Conservation (phyloP, 2,888 invertebrate species). For the Trichogramma dendrolimi region DNA sequence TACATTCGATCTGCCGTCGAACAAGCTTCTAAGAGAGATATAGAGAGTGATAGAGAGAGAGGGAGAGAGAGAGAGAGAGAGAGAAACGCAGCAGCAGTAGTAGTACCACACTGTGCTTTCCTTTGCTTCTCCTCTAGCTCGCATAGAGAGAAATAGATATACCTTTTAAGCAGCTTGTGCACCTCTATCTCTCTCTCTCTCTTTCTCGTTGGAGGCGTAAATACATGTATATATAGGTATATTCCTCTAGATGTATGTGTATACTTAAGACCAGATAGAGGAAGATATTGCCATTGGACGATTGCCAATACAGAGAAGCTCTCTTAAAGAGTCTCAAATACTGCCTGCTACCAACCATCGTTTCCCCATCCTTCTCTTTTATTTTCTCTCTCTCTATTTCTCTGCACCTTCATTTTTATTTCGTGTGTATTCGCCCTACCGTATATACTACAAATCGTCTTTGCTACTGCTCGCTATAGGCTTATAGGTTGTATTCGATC, state of each 20-base stretch:
- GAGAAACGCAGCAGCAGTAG: background rate
- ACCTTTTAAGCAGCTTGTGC: slow-evolving; percentile 16
- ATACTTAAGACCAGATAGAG: background rate
- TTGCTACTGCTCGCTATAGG: too few species aligned
- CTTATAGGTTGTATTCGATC: too few species aligned
- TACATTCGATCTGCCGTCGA: slow-evolving; percentile 5
- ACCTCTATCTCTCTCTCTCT: background rate
- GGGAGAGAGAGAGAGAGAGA: slow-evolving; percentile 5
- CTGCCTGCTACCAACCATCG: background rate
- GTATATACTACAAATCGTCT: too few species aligned
- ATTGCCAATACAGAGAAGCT: slow-evolving; percentile 5
- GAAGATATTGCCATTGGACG: slow-evolving; percentile 9
- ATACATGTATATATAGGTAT: too few species aligned
- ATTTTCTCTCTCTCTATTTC: background rate
- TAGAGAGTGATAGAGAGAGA: background rate
- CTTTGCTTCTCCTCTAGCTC: background rate
- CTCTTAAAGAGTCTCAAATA: too few species aligned
- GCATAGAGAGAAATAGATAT: background rate
- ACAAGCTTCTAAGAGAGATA: too few species aligned
- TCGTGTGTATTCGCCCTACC: too few species aligned
- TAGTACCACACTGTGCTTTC: slow-evolving; percentile 1
- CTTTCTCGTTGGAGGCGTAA: too few species aligned
- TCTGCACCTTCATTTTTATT: background rate
- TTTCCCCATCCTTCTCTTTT: background rate
- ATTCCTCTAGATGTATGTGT: background rate